Conservation (phyloP, 1,140 invertebrate species). For the Pseudomyrmex flavicornis region DNA sequence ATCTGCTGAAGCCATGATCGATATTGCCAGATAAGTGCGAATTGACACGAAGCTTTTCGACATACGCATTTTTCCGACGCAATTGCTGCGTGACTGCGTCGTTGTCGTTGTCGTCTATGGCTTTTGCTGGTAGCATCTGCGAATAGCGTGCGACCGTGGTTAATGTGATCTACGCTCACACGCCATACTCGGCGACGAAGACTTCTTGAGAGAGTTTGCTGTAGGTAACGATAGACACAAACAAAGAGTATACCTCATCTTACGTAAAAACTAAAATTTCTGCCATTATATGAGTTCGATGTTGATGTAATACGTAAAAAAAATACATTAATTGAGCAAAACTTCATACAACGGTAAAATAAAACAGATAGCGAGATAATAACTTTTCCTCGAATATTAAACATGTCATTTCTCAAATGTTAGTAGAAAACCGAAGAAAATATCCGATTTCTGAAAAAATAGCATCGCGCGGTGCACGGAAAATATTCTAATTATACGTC, state of each 20-base stretch:
- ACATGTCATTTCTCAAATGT: too few species aligned
- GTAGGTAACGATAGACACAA: constrained; percentile 69
- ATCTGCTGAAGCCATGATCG: not conserved
- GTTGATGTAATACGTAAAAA: too few species aligned
- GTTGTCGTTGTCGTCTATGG: constrained; percentile 18
- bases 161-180: constrained; percentile 78
- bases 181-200: constrained; percentile 52
- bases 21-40: not conserved
- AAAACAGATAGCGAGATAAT: too few species aligned
- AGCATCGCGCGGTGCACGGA: not conserved
- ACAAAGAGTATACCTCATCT: too few species aligned
- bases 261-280: too few species aligned
- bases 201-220: constrained; percentile 68
- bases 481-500: constrained; percentile 36
- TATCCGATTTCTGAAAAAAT: constrained; percentile 14
- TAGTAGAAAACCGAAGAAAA: not conserved
- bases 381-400: too few species aligned
- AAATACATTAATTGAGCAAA: too few species aligned
- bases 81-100: constrained; percentile 57
- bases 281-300: too few species aligned
- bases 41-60: constrained; percentile 54
- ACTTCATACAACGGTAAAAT: too few species aligned
- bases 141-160: constrained; percentile 74
- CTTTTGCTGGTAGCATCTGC: constrained; percentile 72
- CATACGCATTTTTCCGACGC: constrained; percentile 50